These are phyloP conservation scores for Rhagonycha lutea DNA, from an alignment of 2,888 invertebrate genomes.

Conservation along the genomic window DNA sequence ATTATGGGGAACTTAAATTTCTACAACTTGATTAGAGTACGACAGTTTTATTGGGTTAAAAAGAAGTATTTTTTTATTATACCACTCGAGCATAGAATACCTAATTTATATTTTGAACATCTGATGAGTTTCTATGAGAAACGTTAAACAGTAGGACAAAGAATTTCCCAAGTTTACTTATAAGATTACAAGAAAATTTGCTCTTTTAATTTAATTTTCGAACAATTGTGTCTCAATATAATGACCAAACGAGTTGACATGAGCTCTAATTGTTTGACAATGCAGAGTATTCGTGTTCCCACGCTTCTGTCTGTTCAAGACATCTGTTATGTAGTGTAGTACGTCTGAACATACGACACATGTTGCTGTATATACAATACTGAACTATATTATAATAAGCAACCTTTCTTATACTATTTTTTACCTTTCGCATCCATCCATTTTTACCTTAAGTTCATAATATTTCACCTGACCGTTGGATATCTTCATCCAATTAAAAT, in stretches of 20 bases:
- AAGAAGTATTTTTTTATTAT: not conserved
- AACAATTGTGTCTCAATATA: constrained; percentile 35
- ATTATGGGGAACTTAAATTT: not conserved
- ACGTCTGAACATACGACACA: constrained; percentile 30
- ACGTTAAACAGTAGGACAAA: too few species aligned
- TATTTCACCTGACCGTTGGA: not conserved
- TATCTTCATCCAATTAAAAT: not conserved
- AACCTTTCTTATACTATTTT: not conserved
- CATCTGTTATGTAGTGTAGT: constrained; percentile 40
- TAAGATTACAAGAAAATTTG: not conserved
- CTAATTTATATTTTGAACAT: not conserved
- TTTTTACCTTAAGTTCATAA: not conserved
- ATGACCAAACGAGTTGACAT: constrained; percentile 33
- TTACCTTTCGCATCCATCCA: not conserved
- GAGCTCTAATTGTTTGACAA: constrained; percentile 45
- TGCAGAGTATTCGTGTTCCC: constrained; percentile 42
- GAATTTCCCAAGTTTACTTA: not conserved
- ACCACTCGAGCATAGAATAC: not conserved
- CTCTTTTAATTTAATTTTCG: constrained; percentile 28
- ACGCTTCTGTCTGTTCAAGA: constrained; percentile 39
- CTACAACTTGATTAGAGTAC: not conserved
- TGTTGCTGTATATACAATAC: constrained; percentile 7
- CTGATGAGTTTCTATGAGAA: not conserved
- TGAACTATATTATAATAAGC: not conserved
- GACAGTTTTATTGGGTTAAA: not conserved